Percentiles rank a stretch among this genome's conserved stretches.
Conservation (phyloP, 2,113 vertebrate species). For the Bos indicus region DNA sequence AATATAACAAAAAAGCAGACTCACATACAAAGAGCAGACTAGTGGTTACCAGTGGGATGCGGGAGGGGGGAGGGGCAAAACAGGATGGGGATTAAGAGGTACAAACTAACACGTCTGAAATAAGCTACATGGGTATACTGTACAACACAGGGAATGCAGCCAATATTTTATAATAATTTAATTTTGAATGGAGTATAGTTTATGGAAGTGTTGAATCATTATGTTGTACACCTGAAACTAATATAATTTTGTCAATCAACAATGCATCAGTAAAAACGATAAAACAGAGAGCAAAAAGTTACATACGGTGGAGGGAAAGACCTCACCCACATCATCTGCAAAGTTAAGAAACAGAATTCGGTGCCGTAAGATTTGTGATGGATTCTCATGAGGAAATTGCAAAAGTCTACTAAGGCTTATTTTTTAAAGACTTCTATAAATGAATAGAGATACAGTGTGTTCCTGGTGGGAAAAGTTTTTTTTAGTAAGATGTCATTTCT, state of each 20-base stretch:
- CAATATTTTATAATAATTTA: not conserved
- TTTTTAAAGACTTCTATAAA: not conserved
- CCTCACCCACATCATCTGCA: not conserved
- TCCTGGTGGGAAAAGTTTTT: not conserved
- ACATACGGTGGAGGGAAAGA: not conserved
- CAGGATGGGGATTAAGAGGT: not conserved
- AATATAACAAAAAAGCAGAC: not conserved
- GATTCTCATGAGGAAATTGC: not conserved
- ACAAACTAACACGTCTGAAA: not conserved
- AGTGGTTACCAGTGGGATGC: not conserved
- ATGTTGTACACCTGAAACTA: not conserved
- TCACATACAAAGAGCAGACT: not conserved
- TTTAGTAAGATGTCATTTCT: constrained; percentile 18
- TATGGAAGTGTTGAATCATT: not conserved
- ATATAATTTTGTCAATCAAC: not conserved
- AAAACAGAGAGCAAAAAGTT: not conserved
- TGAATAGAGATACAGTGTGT: not conserved
- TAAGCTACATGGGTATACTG: not conserved
- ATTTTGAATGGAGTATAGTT: not conserved
- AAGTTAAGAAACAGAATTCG: not conserved
- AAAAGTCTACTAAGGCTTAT: not conserved
- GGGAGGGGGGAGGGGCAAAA: not conserved
- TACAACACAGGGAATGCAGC: not conserved
- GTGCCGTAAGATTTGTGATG: not conserved
- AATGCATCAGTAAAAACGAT: not conserved